phyloP scores from a whole-genome alignment of 2,113 vertebrate species.

The Boleophthalmus pectinirostris region DNA sequence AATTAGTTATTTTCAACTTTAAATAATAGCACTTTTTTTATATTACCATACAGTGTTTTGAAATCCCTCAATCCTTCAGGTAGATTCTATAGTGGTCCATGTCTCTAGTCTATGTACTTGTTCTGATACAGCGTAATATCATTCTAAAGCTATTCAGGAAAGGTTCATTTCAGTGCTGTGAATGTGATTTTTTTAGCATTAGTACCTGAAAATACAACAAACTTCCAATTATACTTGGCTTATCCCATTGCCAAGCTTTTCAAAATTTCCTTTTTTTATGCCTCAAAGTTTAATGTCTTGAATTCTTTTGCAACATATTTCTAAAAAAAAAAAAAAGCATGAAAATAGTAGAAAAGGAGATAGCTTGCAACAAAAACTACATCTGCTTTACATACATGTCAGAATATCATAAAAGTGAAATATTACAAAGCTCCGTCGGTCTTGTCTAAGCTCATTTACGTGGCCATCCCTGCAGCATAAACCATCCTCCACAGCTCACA shows the following conservation, averaged over 20 bases:
- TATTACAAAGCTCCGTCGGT: neutral
- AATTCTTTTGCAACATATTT: neutral
- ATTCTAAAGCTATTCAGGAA: too few relatives aligned
- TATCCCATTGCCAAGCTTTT: neutral
- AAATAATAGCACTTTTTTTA: too few relatives aligned
- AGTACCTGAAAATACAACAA: too few relatives aligned
- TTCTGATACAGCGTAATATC: too few relatives aligned
- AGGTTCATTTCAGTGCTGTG: too few relatives aligned
- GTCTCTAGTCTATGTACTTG: too few relatives aligned
- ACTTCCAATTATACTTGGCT: neutral
- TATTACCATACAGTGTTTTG: too few relatives aligned
- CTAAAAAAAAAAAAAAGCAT: neutral
- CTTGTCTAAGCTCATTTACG: slow-evolving; percentile 1
- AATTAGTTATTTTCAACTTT: too few relatives aligned
- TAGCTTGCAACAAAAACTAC: neutral
- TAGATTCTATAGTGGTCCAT: too few relatives aligned
- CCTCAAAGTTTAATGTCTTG: neutral
- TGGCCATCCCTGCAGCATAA: slow-evolving; percentile 4
- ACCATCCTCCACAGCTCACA: slow-evolving; percentile 15
- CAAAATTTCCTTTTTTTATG: neutral
- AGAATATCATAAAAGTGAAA: slow-evolving; percentile 4
- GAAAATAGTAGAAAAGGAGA: neutral
- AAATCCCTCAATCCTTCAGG: too few relatives aligned
- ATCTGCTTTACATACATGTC: slow-evolving; percentile 1
- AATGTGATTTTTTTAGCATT: too few relatives aligned